Evolutionary conservation across 2,797 vertebrate genomes (phyloP).

Genomic region (Enteromius thamalakanensis): DNA sequence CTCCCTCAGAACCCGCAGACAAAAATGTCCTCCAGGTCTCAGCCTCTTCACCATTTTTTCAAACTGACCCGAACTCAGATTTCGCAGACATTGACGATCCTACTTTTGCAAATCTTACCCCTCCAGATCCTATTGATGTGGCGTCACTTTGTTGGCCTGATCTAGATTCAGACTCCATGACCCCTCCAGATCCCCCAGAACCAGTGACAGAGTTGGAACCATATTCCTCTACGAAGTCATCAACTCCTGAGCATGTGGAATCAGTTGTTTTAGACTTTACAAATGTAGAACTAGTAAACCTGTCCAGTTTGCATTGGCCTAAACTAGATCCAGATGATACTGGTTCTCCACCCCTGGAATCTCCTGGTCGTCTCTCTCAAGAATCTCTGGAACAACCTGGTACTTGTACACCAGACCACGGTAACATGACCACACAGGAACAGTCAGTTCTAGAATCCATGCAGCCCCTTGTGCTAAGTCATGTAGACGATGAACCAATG

Average conservation of each 20-base stretch:
- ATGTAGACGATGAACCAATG: conserved; percentile 52
- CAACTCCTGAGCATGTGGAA: conserved; percentile 46
- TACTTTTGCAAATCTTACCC: conserved; percentile 63
- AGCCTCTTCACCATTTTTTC: conserved; percentile 52
- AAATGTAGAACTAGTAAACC: conserved; percentile 56
- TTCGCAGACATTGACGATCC: conserved; percentile 64
- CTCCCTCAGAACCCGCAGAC: conserved; percentile 41
- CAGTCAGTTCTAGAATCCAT: conserved; percentile 65
- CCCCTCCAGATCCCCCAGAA: conserved; percentile 57
- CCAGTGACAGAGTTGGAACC: conserved; percentile 40
- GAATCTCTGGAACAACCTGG: conserved; percentile 59
- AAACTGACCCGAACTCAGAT: conserved; percentile 58
- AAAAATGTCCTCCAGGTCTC: conserved; percentile 55
- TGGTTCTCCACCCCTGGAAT: conserved; percentile 57
- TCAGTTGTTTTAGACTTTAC: conserved; percentile 56
- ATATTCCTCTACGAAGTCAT: conserved; percentile 34
- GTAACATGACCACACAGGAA: conserved; percentile 52
- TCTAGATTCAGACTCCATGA: conserved; percentile 56
- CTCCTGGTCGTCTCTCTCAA: conserved; percentile 45
- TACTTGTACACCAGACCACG: conserved; percentile 66
- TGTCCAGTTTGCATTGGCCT: conserved; percentile 58
- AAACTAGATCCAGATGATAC: conserved; percentile 54
- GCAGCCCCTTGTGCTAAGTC: conserved; percentile 53
- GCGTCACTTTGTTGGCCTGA: conserved; percentile 55
- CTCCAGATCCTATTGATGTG: conserved; percentile 63